Evolutionary conservation across 2,888 invertebrate species (phyloP).

Genomic region (Apamea monoglypha): DNA sequence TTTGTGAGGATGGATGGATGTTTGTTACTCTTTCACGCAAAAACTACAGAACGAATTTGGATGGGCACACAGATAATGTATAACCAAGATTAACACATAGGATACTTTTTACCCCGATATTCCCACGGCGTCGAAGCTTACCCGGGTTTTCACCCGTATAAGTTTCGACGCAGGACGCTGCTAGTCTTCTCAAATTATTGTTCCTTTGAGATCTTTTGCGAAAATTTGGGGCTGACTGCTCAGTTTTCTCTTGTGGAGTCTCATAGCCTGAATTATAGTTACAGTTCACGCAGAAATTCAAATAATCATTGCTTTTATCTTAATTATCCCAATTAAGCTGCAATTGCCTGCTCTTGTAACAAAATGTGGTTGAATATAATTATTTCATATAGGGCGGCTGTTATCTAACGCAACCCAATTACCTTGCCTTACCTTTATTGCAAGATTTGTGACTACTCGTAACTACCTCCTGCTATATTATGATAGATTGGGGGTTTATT

Average conservation of each 20-base stretch:
- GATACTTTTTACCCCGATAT: too few relatives aligned
- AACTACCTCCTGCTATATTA: neutral
- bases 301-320: neutral
- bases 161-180: too few relatives aligned
- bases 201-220: neutral
- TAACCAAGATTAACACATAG: too few relatives aligned
- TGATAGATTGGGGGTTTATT: too few relatives aligned
- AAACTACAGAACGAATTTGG: too few relatives aligned
- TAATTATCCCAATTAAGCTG: neutral
- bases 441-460: neutral
- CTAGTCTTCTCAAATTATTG: neutral
- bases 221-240: neutral
- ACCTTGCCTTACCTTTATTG: neutral
- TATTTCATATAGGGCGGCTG: neutral
- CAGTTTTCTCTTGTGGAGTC: neutral
- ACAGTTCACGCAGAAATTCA: neutral
- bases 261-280: neutral
- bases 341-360: neutral
- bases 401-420: conserved; percentile 1
- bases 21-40: too few relatives aligned
- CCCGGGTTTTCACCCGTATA: too few relatives aligned
- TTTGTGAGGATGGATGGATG: too few relatives aligned
- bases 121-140: too few relatives aligned
- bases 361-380: conserved; percentile 4
- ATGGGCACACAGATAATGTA: too few relatives aligned